phyloP scores from a whole-genome alignment of 2,888 invertebrate genomes.

The Chrysolina oricalcia region DNA sequence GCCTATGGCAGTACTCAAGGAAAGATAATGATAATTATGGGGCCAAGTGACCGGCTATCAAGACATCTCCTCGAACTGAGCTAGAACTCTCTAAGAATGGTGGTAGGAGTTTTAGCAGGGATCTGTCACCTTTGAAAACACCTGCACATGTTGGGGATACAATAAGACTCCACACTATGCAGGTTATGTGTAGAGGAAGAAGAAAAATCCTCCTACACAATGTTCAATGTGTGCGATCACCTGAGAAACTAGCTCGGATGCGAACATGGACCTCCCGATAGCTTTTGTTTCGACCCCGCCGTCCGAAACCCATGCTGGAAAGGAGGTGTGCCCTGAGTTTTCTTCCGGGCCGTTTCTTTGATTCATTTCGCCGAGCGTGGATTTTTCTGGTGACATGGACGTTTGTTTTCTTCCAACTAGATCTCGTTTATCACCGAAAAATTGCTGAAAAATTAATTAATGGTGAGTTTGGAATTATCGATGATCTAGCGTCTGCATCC shows the following conservation, averaged over 20 bases:
- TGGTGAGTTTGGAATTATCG: constrained; percentile 59
- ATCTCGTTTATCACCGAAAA: constrained; percentile 14
- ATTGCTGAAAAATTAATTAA: constrained; percentile 65
- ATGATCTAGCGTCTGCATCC: background rate
- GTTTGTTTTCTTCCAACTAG: constrained; percentile 45
- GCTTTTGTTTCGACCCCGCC: constrained; percentile 44
- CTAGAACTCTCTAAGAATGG: no score
- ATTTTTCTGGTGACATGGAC: constrained; percentile 60
- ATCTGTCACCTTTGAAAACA: no score
- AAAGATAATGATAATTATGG: no score
- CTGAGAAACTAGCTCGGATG: constrained; percentile 18
- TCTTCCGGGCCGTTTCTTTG: background rate
- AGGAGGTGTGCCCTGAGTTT: constrained; percentile 55
- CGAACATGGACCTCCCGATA: constrained; percentile 46
- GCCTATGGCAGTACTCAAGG: no score
- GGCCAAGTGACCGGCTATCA: no score
- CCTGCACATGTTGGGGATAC: no score
- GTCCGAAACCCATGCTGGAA: constrained; percentile 35
- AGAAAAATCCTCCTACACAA: no score
- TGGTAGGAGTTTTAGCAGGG: no score
- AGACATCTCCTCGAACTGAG: no score
- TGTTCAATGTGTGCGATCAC: constrained; percentile 39
- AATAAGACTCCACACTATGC: no score
- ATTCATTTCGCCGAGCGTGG: constrained; percentile 18
- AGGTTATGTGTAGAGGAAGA: no score